Conservation (phyloP, 2,888 invertebrate species). For the Candidula unifasciata region DNA sequence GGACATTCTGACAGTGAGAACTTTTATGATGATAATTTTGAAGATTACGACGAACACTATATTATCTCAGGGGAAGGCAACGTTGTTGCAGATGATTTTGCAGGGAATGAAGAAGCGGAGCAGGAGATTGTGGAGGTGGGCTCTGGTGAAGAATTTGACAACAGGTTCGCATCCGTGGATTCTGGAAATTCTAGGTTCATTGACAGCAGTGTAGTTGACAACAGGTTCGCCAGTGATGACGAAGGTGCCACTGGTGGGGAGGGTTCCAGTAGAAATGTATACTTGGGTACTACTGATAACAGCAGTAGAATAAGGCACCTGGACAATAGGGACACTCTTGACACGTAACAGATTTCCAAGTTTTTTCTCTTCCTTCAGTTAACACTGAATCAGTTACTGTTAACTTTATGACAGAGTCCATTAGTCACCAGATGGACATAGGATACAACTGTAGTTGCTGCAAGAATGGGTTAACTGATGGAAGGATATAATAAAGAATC, state of each 20-base stretch:
- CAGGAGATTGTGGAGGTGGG: slow-evolving; percentile 68
- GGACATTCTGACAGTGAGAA: slow-evolving; percentile 71
- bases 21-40: slow-evolving; percentile 73
- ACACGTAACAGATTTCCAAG: slow-evolving; percentile 23
- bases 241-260: not conserved
- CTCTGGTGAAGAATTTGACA: slow-evolving; percentile 60
- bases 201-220: slow-evolving; percentile 17
- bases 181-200: slow-evolving; percentile 37
- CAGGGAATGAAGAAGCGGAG: slow-evolving; percentile 67
- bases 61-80: slow-evolving; percentile 66
- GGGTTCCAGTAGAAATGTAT: not conserved
- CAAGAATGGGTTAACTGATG: no score
- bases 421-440: no score
- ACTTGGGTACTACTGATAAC: not conserved
- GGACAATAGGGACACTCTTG: slow-evolving; percentile 7
- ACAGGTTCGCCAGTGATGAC: slow-evolving; percentile 43
- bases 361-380: not conserved
- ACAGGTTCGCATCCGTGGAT: slow-evolving; percentile 51
- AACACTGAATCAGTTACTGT: not conserved
- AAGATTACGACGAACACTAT: slow-evolving; percentile 73
- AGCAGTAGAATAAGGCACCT: not conserved
- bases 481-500: no score
- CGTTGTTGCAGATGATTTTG: slow-evolving; percentile 68
- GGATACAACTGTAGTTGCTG: no score
- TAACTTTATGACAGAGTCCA: no score